phyloP scores from a whole-genome alignment of 1,140 invertebrate genomes.

The Charaxes varanes region DNA sequence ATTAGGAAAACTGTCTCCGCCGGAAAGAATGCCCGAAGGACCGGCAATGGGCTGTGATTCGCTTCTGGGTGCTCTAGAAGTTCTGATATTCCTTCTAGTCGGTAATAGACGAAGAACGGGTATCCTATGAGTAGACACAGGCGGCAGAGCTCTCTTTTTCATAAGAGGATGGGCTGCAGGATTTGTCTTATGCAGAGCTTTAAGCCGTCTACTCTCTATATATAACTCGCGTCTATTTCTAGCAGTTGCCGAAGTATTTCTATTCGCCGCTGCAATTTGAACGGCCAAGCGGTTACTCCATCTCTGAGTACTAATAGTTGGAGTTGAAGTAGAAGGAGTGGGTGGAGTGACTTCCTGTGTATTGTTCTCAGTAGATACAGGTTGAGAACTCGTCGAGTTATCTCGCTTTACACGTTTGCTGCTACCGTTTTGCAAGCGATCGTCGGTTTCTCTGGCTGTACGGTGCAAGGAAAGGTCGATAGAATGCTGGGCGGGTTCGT shows the following conservation, averaged over 20 bases:
- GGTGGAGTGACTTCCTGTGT: constrained; percentile 4
- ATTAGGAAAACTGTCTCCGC: constrained; percentile 19
- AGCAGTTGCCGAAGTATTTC: constrained; percentile 61
- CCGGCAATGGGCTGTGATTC: constrained; percentile 38
- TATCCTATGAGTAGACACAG: constrained; percentile 50
- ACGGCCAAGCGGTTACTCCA: constrained; percentile 64
- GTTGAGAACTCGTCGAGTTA: constrained; percentile 8
- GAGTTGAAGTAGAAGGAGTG: constrained; percentile 9
- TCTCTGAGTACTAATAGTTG: constrained; percentile 23
- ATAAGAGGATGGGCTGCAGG: constrained; percentile 53
- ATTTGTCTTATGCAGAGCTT: constrained; percentile 63
- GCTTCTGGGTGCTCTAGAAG: constrained; percentile 18
- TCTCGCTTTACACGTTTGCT: constrained; percentile 18
- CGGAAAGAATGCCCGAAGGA: constrained; percentile 32
- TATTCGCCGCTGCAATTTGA: constrained; percentile 62
- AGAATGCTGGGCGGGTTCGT: constrained; percentile 33
- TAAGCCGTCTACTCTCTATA: constrained; percentile 47
- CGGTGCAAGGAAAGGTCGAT: too few relatives aligned
- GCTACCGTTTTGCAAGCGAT: constrained; percentile 19
- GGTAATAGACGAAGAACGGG: constrained; percentile 43
- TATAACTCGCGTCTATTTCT: constrained; percentile 56
- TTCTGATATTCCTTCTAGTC: constrained; percentile 18
- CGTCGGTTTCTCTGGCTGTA: too few relatives aligned
- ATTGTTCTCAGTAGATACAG: constrained; percentile 10
- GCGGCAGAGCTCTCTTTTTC: constrained; percentile 45